These are phyloP conservation scores for Vannuccia rotundouncinata DNA, from an alignment of 2,888 invertebrate genomes.

Conservation along the genomic window DNA sequence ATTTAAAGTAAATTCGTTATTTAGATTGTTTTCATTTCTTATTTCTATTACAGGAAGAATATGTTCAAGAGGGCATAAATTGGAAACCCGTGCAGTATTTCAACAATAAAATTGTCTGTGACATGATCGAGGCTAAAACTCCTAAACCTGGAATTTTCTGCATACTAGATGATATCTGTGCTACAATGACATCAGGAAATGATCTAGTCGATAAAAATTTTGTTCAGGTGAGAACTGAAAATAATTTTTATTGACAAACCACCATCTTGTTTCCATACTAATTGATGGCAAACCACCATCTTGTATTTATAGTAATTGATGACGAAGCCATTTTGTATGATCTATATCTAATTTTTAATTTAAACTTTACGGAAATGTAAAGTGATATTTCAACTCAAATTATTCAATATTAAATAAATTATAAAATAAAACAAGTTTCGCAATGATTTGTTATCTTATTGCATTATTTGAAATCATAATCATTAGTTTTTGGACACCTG, in stretches of 20 bases:
- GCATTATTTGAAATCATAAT: too few relatives aligned
- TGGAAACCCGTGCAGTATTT: slow-evolving; percentile 67
- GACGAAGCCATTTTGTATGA: too few relatives aligned
- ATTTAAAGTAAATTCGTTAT: too few relatives aligned
- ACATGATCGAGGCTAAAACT: slow-evolving; percentile 63
- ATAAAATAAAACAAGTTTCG: too few relatives aligned
- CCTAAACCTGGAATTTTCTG: slow-evolving; percentile 64
- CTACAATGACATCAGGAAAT: slow-evolving; percentile 65
- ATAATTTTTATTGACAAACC: too few relatives aligned
- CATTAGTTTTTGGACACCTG: too few relatives aligned
- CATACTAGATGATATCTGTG: slow-evolving; percentile 66
- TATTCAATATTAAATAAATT: too few relatives aligned
- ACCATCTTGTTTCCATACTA: background rate
- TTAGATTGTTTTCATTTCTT: slow-evolving; percentile 29
- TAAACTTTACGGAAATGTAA: too few relatives aligned
- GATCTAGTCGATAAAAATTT: slow-evolving; percentile 63
- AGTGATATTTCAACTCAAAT: too few relatives aligned
- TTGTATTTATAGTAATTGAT: background rate
- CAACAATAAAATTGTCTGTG: slow-evolving; percentile 67
- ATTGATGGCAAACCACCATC: background rate
- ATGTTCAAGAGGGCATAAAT: slow-evolving; percentile 64
- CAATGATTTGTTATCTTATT: too few relatives aligned
- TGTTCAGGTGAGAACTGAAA: slow-evolving; percentile 28
- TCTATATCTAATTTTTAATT: too few relatives aligned
- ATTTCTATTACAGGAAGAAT: slow-evolving; percentile 62